phyloP scores from a whole-genome alignment of 2,888 invertebrate species.

The Biston stratarius region DNA sequence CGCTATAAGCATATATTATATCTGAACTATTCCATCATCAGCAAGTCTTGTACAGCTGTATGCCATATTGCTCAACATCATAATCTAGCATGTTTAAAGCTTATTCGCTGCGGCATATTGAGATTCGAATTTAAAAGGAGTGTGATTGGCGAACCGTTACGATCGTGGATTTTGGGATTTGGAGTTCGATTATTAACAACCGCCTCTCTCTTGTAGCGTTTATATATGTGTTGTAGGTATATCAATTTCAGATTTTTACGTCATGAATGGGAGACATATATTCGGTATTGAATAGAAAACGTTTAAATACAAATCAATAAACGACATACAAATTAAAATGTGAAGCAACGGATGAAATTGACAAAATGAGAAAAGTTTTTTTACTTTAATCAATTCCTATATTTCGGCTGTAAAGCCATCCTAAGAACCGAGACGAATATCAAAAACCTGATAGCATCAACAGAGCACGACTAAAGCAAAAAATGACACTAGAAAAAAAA shows the following conservation, averaged over 20 bases:
- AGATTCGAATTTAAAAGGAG: slow-evolving; percentile 35
- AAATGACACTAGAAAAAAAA: no score
- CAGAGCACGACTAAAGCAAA: no score
- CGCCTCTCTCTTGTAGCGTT: background rate
- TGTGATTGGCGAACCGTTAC: slow-evolving; percentile 35
- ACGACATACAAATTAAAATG: no score
- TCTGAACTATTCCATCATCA: background rate
- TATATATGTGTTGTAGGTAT: background rate
- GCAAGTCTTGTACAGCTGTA: background rate
- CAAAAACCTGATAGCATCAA: no score
- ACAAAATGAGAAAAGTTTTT: background rate
- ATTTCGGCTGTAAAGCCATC: no score
- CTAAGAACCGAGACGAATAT: no score
- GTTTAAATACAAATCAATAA: no score
- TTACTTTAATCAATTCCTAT: no score
- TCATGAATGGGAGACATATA: no score
- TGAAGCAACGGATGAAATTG: no score
- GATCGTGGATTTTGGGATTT: slow-evolving; percentile 37
- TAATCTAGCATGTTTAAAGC: slow-evolving; percentile 8
- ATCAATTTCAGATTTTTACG: background rate
- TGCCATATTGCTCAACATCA: background rate
- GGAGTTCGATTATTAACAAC: slow-evolving; percentile 37
- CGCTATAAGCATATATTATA: background rate
- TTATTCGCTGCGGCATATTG: slow-evolving; percentile 19
- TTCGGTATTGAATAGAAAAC: no score